Base-by-base conservation (phyloP, 2,888 invertebrate genomes). In the Catotricha subobsoleta region DNA sequence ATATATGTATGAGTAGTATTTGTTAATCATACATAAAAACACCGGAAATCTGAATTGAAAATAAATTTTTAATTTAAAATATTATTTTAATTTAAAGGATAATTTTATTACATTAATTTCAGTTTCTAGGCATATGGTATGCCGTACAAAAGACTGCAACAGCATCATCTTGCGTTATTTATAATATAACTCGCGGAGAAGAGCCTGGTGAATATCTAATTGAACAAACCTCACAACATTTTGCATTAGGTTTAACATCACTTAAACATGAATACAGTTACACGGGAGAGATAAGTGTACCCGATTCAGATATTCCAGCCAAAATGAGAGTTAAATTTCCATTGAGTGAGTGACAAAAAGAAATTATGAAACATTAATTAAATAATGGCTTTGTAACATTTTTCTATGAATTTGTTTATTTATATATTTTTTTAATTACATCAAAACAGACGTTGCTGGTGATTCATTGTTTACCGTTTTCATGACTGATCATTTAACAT, bases 141-240 rank as follows among this genome's bases (percentile, higher is more conserved):
- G 83, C 78, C 12, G 71, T 84, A 29, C 79, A 83, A 60, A 84
- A 84, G 61, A 83, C 83, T 2, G 77, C 80, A 7, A 84, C 83
- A 0, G 80, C 77, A 0, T 82, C 82, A 42, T 70, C 73, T 50
- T 86, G 84, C 59, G 71, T 84, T 51, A 74, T 74, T 2, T 82
- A 84, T 60, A 82, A 83, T 63, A 80, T 80, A 61, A 79, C 77
- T 0, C 65, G 64, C 47, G 72, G 74, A 0, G 68, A 70, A 2
- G 80, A 80, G 53, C 80, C 80, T 0, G 72, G 72, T 12, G 69
- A 72, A 50, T 80, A 78, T 52, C 59, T 70, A 46, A 57, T 84
- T 44, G 74, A 78, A 48, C 82, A 86, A 57, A 67, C 71, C 40
- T 79, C 80, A 16, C 77, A 80, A 54, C 79, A 81, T 55, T 72